Conservation (phyloP, 2,797 vertebrate genomes). For the Enteromius fasciolatus region DNA sequence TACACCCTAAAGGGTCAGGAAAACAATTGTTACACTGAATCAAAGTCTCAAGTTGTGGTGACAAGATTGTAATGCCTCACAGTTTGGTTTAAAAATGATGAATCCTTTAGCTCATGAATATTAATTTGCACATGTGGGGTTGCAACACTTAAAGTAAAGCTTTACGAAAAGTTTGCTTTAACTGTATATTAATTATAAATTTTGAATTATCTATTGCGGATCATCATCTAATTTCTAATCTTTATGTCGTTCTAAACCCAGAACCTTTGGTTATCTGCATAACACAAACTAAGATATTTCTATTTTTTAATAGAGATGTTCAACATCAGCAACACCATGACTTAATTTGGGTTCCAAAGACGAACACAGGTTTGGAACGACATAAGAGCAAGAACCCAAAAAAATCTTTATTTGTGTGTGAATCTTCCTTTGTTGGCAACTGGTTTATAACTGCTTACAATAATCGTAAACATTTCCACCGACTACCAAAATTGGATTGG, state of each 20-base stretch:
- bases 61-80: not conserved
- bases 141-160: not conserved
- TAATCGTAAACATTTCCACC: not conserved
- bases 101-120: not conserved
- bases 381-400: not conserved
- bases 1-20: constrained; percentile 72
- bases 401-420: not conserved
- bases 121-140: not conserved
- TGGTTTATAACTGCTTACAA: not conserved
- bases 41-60: too few species aligned
- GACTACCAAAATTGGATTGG: not conserved
- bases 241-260: not conserved
- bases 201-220: not conserved
- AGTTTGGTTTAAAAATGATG: not conserved
- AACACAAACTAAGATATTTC: not conserved
- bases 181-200: not conserved
- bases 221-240: not conserved
- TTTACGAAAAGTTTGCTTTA: not conserved
- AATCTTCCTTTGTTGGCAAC: not conserved
- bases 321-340: too few species aligned
- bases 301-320: not conserved
- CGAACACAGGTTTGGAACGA: not conserved
- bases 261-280: not conserved
- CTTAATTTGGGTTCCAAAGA: not conserved
- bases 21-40: not conserved